A percentile compares a stretch with the other conserved stretches of the same genome.
Conservation (phyloP, 2,797 vertebrate genomes). For the Otolemur crassicaudatus region DNA sequence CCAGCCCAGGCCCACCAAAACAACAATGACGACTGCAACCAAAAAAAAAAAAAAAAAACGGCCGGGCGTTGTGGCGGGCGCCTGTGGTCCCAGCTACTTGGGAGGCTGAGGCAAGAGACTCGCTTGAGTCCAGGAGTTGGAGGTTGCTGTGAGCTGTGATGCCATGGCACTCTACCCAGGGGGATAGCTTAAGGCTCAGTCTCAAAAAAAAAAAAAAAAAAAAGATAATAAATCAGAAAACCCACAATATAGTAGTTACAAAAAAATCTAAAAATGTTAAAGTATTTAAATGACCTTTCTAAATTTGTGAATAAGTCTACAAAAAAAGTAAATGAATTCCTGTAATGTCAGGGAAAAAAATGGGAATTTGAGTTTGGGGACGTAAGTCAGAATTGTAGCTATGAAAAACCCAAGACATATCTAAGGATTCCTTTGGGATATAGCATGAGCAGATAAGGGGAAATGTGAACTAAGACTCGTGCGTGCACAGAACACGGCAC, state of each 20-base stretch:
- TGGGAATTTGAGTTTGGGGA: neutral
- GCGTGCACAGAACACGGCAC: neutral
- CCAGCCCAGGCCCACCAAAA: too few relatives aligned
- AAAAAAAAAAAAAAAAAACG: too few relatives aligned
- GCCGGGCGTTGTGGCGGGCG: too few relatives aligned
- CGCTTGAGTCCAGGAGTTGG: too few relatives aligned
- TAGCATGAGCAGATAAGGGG: neutral
- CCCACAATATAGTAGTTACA: neutral
- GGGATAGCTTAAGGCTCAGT: too few relatives aligned
- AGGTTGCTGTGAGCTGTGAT: too few relatives aligned
- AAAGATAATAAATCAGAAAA: neutral
- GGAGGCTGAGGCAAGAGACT: too few relatives aligned
- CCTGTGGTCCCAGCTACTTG: too few relatives aligned
- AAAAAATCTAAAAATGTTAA: neutral
- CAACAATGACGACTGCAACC: too few relatives aligned
- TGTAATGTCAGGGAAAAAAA: neutral
- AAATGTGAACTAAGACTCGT: neutral
- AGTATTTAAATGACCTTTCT: neutral
- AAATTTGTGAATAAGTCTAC: neutral
- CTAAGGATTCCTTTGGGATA: neutral
- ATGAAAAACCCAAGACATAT: too few relatives aligned
- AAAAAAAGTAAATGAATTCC: neutral
- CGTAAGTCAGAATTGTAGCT: neutral
- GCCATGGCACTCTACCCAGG: too few relatives aligned
- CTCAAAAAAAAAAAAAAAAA: too few relatives aligned